phyloP scores from a whole-genome alignment of 1,140 invertebrate species.

The Xylocopa sonorina region DNA sequence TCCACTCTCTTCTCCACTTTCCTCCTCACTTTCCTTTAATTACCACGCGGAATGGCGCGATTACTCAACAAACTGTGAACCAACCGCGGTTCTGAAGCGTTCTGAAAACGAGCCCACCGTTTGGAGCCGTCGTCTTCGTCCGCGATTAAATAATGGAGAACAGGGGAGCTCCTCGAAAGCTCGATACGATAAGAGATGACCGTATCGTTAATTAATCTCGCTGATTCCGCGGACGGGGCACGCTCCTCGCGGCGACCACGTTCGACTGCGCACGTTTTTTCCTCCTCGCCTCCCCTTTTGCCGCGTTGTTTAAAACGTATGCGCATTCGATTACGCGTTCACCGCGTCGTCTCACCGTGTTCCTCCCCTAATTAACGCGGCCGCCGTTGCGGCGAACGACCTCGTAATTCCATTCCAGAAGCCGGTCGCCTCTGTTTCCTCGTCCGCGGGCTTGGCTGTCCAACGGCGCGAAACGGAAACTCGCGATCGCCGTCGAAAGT shows the following conservation, averaged over 20 bases:
- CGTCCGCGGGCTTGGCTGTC: slow-evolving; percentile 1
- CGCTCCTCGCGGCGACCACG: background rate
- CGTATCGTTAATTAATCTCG: too few species aligned
- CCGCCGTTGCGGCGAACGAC: slow-evolving; percentile 26
- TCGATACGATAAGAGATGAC: too few species aligned
- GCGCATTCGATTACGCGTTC: slow-evolving; percentile 35
- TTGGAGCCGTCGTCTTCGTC: too few species aligned
- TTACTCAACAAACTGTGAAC: slow-evolving; percentile 1
- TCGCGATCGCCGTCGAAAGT: too few species aligned
- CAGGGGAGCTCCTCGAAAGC: too few species aligned
- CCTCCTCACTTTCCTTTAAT: slow-evolving; percentile 10
- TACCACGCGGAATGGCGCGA: background rate
- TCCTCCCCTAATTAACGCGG: slow-evolving; percentile 50
- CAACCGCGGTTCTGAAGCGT: too few species aligned
- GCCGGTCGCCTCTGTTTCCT: too few species aligned
- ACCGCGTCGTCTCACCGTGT: slow-evolving; percentile 27
- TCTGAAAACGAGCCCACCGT: too few species aligned
- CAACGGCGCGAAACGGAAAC: too few species aligned
- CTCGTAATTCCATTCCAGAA: slow-evolving; percentile 41
- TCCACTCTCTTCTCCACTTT: slow-evolving; percentile 20
- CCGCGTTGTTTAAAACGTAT: background rate
- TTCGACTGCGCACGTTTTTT: too few species aligned
- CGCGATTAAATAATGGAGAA: too few species aligned
- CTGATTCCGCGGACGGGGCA: too few species aligned
- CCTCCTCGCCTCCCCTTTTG: background rate